phyloP scores from a whole-genome alignment of 2,113 vertebrate genomes.

The Furnarius figulus region DNA sequence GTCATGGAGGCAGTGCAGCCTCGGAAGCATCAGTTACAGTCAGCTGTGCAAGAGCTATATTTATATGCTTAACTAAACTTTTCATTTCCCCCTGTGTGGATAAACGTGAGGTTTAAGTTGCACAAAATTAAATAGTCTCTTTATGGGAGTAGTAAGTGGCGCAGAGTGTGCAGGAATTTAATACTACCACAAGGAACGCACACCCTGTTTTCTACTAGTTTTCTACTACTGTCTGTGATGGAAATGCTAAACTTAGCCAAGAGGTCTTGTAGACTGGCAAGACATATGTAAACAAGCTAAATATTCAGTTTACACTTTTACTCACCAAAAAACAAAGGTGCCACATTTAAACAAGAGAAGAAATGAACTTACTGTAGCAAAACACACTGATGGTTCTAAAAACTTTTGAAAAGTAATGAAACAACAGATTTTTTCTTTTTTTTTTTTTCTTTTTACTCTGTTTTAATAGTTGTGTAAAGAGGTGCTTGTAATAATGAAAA shows the following conservation, averaged over 20 bases:
- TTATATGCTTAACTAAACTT: constrained; percentile 35
- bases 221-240: neutral
- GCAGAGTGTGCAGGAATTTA: constrained; percentile 6
- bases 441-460: neutral
- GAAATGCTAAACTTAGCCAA: neutral
- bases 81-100: neutral
- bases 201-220: neutral
- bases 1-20: neutral
- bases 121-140: constrained; percentile 43
- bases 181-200: neutral
- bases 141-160: neutral
- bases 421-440: neutral
- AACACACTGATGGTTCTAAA: neutral
- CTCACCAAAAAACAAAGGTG: neutral
- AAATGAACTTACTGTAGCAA: neutral
- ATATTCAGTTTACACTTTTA: neutral
- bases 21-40: neutral
- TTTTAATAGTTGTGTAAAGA: neutral
- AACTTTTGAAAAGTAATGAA: neutral
- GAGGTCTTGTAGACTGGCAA: neutral
- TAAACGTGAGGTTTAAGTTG: constrained; percentile 27
- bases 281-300: neutral
- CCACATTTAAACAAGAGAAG: neutral
- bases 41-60: constrained; percentile 5
- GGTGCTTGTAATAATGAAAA: neutral